phyloP scores from a whole-genome alignment of 2,113 vertebrate species.

The Noctilio leporinus region DNA sequence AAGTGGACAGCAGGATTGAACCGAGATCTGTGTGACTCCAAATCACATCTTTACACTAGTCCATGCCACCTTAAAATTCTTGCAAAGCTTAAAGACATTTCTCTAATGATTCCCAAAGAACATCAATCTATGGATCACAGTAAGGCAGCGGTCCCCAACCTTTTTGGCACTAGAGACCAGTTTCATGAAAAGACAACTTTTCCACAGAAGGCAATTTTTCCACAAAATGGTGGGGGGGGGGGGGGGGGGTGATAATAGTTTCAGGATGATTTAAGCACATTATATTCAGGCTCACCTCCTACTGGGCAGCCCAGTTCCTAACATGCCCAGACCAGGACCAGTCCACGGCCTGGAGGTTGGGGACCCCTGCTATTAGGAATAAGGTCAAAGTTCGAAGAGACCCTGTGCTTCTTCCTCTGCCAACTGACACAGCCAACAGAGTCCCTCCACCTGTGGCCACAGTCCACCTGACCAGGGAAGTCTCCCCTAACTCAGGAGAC shows the following conservation, averaged over 20 bases:
- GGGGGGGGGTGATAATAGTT: too few species aligned
- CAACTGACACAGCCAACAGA: not conserved
- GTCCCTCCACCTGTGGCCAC: not conserved
- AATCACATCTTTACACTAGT: not conserved
- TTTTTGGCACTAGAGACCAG: too few species aligned
- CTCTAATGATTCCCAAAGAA: not conserved
- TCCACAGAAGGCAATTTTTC: too few species aligned
- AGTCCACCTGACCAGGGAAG: not conserved
- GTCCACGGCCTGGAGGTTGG: too few species aligned
- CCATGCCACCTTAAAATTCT: not conserved
- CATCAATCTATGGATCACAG: not conserved
- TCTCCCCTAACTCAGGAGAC: not conserved
- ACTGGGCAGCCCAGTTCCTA: too few species aligned
- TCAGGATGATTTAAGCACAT: too few species aligned
- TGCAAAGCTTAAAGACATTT: not conserved
- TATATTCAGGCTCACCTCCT: too few species aligned
- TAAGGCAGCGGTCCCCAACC: too few species aligned
- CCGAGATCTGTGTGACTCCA: not conserved
- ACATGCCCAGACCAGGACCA: too few species aligned
- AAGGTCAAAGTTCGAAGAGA: not conserved
- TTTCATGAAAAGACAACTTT: too few species aligned
- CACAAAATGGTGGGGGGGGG: too few species aligned
- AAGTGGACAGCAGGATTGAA: not conserved
- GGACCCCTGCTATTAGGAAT: not conserved
- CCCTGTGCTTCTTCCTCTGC: not conserved